Evolutionary conservation across 2,888 invertebrate species (phyloP), one percentile per base, ranked within the genome.

Genomic region (Odontocolon sp.): DNA sequence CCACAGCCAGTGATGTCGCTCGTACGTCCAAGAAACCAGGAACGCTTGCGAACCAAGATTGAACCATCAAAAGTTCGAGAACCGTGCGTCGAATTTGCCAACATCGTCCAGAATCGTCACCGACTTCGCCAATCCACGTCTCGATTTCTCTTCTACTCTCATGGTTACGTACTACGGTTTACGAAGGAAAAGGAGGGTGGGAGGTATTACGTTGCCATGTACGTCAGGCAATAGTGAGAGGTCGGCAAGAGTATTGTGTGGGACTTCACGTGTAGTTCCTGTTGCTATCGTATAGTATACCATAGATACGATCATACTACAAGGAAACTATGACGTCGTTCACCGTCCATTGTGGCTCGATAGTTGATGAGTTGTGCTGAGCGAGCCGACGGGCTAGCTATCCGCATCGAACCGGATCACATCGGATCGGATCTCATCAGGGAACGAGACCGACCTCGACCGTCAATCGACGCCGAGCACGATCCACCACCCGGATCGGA

Each of bases 11-110:
- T 3, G 38, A 33, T 31, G n/a, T n/a, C n/a, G n/a, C n/a, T 18
- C 45, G 42, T 59, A 9, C n/a, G 42, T 33, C 21, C 47, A 21
- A 36, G 21, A 8, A 9, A 23, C 23, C 14, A 21, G 18, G 33
- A 54, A 54, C 11, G 3, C 63, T 45, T 57, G 71, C 28, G 23
- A 16, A 71, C 74, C 80, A 81, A 87, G 86, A 89, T 88, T 88
- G 86, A 88, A 85, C 81, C 84, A 85, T 86, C 84, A 84, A 83
- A 87, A 87, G 86, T 88, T 86, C 70, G 75, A 80, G 80, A 83
- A 82, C 82, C 86, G 85, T 86, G 85, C 84, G 83, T 84, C 81
- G 87, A 88, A 87, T 88, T 82, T 57, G 31, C 64, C 36, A 36
- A 31, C 47, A 42, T 23, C 56, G 50, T 45, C 26, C 14, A 38